These are phyloP conservation scores for Phrynosoma platyrhinos DNA, from an alignment of 2,113 vertebrate species.

Conservation along the genomic window DNA sequence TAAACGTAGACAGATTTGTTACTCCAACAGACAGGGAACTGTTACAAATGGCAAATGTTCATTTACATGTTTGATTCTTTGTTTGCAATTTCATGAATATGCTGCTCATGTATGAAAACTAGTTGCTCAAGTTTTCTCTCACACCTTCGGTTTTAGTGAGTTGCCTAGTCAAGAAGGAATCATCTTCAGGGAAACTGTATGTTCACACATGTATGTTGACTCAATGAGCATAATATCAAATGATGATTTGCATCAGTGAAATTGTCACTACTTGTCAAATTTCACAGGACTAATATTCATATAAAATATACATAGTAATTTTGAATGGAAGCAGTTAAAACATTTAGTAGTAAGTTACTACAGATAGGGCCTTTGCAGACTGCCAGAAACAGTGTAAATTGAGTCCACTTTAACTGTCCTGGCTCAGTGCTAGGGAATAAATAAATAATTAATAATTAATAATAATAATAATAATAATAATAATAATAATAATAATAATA, in stretches of 20 bases:
- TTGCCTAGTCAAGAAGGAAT: not conserved
- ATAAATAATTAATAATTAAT: too few relatives aligned
- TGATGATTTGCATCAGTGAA: not conserved
- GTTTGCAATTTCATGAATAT: not conserved
- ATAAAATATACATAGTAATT: not conserved
- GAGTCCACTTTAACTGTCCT: too few relatives aligned
- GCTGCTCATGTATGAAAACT: not conserved
- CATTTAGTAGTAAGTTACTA: not conserved
- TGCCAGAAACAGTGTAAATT: too few relatives aligned
- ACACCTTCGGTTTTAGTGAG: not conserved
- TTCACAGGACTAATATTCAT: not conserved
- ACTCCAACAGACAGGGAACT: slow-evolving; percentile 22
- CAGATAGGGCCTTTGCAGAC: too few relatives aligned
- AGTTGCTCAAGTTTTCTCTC: not conserved
- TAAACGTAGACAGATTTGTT: slow-evolving; percentile 3
- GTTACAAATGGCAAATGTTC: not conserved
- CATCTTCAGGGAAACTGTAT: not conserved
- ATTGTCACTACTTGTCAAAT: not conserved
- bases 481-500: too few relatives aligned
- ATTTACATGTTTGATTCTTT: not conserved
- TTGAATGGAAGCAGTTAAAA: not conserved
- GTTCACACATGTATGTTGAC: not conserved
- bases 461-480: too few relatives aligned
- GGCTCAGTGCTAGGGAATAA: too few relatives aligned
- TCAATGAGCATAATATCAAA: not conserved